Percentiles rank a stretch among this genome's conserved stretches.
Conservation (phyloP, 2,113 vertebrate species). For the Speoplatyrhinus poulsoni region DNA sequence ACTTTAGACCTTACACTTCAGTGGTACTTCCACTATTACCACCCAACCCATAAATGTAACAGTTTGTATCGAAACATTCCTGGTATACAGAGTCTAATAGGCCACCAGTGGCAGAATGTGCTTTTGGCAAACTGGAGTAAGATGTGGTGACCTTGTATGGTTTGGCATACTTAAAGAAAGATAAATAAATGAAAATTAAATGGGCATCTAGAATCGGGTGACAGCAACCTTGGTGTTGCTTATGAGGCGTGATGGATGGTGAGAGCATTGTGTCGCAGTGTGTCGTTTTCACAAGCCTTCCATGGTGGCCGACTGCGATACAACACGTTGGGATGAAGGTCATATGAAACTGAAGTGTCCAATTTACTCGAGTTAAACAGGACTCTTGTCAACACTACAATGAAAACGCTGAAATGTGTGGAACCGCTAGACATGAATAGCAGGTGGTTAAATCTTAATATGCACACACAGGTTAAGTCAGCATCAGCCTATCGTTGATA, state of each 20-base stretch:
- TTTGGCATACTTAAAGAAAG: slow-evolving; percentile 40
- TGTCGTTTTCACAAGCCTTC: slow-evolving; percentile 34
- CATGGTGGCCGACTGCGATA: slow-evolving; percentile 9
- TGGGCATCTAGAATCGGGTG: slow-evolving; percentile 27
- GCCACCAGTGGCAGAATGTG: slow-evolving; percentile 29
- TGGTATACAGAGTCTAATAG: slow-evolving; percentile 32
- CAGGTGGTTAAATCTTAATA: no score
- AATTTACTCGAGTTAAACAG: slow-evolving; percentile 44
- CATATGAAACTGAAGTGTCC: slow-evolving; percentile 43
- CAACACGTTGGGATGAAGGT: slow-evolving; percentile 51
- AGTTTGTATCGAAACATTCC: slow-evolving; percentile 36
- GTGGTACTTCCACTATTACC: slow-evolving; percentile 27
- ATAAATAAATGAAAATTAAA: slow-evolving; percentile 62
- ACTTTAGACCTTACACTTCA: slow-evolving; percentile 25
- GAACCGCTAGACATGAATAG: background rate
- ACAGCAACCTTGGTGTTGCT: slow-evolving; percentile 45
- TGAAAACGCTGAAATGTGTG: slow-evolving; percentile 3
- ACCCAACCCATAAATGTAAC: slow-evolving; percentile 47
- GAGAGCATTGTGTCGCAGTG: slow-evolving; percentile 42
- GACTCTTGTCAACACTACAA: slow-evolving; percentile 24
- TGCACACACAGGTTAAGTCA: no score
- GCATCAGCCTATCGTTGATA: no score
- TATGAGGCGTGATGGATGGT: slow-evolving; percentile 65
- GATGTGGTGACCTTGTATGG: slow-evolving; percentile 61
- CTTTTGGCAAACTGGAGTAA: slow-evolving; percentile 53